Evolutionary conservation across 30 jellyfish, hydroid and myxozoan genomes (phyloP).

Genomic region (Morbakka virulenta): DNA sequence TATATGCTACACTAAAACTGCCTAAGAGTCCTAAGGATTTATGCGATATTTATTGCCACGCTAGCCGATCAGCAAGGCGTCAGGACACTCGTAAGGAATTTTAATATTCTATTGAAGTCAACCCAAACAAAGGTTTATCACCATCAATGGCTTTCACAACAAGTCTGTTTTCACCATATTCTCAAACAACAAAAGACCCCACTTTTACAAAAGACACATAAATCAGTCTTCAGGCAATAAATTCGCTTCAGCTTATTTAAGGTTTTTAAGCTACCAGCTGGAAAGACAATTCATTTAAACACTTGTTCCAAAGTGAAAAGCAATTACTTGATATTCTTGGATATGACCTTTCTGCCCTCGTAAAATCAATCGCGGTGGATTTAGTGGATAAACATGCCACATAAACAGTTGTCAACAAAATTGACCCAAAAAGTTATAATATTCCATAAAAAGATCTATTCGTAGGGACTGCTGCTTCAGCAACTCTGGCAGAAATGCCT

Average conservation of each 20-base stretch:
- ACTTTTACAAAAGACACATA: constrained; percentile 28
- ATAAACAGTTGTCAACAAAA: constrained; percentile 4
- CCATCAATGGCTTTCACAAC: constrained; percentile 43
- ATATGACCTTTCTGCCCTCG: constrained; percentile 5
- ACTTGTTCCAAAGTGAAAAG: constrained; percentile 42
- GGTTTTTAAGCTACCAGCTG: constrained; percentile 41
- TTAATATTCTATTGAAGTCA: constrained; percentile 8
- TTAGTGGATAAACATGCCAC: constrained; percentile 1
- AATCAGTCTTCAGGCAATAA: constrained; percentile 8
- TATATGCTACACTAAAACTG: constrained; percentile 34
- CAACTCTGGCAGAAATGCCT: neutral
- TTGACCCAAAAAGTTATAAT: constrained; percentile 6
- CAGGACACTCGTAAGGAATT: constrained; percentile 33
- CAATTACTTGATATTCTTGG: constrained; percentile 33
- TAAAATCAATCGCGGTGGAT: constrained; percentile 35
- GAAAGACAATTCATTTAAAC: constrained; percentile 38
- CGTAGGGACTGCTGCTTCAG: constrained; percentile 26
- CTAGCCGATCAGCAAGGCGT: constrained; percentile 47
- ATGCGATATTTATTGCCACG: constrained; percentile 38
- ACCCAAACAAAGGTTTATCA: constrained; percentile 43
- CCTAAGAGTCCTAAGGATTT: constrained; percentile 47
- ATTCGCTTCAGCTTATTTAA: constrained; percentile 37
- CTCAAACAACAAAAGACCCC: constrained; percentile 46
- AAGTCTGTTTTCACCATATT: constrained; percentile 42
- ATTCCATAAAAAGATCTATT: constrained; percentile 20